Conservation (phyloP, 2,113 vertebrate species). For the Toxostoma redivivum region DNA sequence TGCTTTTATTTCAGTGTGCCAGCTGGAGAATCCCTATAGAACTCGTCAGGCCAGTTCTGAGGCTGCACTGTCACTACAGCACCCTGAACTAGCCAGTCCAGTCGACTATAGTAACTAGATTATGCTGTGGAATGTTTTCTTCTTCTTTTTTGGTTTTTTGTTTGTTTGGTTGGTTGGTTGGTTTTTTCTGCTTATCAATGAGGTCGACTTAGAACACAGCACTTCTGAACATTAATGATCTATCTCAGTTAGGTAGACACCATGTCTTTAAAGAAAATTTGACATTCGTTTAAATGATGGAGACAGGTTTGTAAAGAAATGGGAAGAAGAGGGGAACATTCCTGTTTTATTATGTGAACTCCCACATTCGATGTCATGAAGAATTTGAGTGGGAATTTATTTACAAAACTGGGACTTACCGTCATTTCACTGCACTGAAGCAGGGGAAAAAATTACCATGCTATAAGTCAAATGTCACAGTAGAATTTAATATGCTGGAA, state of each 20-base stretch:
- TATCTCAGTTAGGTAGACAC: neutral
- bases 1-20: neutral
- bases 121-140: neutral
- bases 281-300: neutral
- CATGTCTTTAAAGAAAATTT: neutral
- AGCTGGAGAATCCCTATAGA: neutral
- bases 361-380: slow-evolving; percentile 37
- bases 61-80: neutral
- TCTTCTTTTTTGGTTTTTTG: neutral
- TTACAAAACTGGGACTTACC: slow-evolving; percentile 42
- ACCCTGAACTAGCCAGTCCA: neutral
- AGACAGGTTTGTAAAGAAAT: neutral
- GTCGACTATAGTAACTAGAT: neutral
- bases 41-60: neutral
- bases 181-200: neutral
- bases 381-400: slow-evolving; percentile 72
- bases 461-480: slow-evolving; percentile 56
- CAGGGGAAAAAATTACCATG: slow-evolving; percentile 15
- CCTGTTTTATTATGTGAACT: slow-evolving; percentile 48
- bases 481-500: slow-evolving; percentile 44
- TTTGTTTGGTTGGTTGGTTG: too few species aligned
- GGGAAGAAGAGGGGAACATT: slow-evolving; percentile 42
- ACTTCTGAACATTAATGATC: neutral
- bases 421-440: neutral
- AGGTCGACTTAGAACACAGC: neutral